Evolutionary conservation across 92 coral and sea anemone genomes (phyloP).

Genomic region (Phymanthus crucifer): DNA sequence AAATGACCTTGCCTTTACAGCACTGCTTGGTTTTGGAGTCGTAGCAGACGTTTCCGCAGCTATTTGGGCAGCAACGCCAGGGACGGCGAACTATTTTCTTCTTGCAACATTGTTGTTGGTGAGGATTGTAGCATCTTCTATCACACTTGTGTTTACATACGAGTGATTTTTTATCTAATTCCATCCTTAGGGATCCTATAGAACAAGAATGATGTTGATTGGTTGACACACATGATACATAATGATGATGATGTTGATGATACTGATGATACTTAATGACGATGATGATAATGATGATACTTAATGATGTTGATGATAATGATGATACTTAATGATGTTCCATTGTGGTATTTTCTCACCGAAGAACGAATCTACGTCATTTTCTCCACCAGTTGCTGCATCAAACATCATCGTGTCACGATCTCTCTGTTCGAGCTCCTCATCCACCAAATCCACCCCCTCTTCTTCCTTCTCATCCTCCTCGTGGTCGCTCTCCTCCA

Average conservation of each 20-base stretch:
- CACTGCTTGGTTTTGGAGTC: not conserved
- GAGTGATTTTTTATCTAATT: not conserved
- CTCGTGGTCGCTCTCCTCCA: not conserved
- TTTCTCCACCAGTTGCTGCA: not conserved
- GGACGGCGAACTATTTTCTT: conserved; percentile 8
- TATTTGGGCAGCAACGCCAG: conserved; percentile 13
- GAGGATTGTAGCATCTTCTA: not conserved
- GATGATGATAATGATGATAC: not conserved
- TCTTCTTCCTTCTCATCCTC: not conserved
- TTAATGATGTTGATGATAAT: not conserved
- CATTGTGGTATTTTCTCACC: not conserved
- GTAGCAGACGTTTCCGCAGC: conserved; percentile 1
- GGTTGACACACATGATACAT: not conserved
- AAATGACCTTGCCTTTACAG: conserved; percentile 9
- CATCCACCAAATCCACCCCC: not conserved
- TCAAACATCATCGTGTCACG: not conserved
- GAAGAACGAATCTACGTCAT: not conserved
- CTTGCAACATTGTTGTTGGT: conserved; percentile 14
- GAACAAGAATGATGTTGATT: not conserved
- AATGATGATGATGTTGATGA: not conserved
- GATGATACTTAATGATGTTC: not conserved
- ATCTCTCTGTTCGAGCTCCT: not conserved
- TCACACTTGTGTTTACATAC: conserved; percentile 7
- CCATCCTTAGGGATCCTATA: not conserved
- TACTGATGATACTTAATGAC: not conserved